phyloP scores from a whole-genome alignment of 2,113 vertebrate genomes.

The Perccottus glenii region DNA sequence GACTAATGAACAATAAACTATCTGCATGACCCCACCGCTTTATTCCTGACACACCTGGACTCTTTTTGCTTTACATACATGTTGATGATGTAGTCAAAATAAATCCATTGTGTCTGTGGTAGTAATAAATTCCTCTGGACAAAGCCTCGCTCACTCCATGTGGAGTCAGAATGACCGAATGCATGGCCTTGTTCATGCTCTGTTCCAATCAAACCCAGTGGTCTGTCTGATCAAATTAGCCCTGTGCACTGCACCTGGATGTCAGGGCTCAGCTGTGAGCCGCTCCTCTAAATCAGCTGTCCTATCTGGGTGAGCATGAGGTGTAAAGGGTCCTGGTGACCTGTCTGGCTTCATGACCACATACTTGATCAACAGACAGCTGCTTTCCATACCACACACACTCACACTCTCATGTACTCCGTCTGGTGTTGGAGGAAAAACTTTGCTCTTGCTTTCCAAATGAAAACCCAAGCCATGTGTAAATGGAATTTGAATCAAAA shows the following conservation, averaged over 20 bases:
- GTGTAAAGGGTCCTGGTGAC: constrained; percentile 51
- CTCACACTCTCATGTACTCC: background rate
- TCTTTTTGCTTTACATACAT: no score
- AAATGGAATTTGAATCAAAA: constrained; percentile 7
- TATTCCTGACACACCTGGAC: no score
- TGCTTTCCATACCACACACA: constrained; percentile 23
- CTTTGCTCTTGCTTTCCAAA: background rate
- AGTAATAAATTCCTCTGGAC: constrained; percentile 9
- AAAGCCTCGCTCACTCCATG: constrained; percentile 13
- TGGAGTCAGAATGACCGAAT: constrained; percentile 27
- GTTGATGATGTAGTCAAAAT: no score
- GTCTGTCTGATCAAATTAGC: constrained; percentile 60
- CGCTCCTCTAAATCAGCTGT: constrained; percentile 43
- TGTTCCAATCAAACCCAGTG: constrained; percentile 43
- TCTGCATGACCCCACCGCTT: no score
- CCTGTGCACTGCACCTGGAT: constrained; percentile 38
- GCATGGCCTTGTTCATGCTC: constrained; percentile 37
- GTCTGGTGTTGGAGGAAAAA: background rate
- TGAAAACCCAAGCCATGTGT: background rate
- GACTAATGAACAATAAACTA: no score
- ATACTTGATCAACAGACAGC: constrained; percentile 48
- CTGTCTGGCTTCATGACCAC: constrained; percentile 44
- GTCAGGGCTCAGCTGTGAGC: constrained; percentile 61
- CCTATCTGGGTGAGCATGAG: constrained; percentile 25
- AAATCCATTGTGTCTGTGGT: no score